Percentiles rank a stretch among this genome's conserved stretches.
phyloP scores from a whole-genome alignment of 2,888 invertebrate genomes.

The Megamerina dolium region DNA sequence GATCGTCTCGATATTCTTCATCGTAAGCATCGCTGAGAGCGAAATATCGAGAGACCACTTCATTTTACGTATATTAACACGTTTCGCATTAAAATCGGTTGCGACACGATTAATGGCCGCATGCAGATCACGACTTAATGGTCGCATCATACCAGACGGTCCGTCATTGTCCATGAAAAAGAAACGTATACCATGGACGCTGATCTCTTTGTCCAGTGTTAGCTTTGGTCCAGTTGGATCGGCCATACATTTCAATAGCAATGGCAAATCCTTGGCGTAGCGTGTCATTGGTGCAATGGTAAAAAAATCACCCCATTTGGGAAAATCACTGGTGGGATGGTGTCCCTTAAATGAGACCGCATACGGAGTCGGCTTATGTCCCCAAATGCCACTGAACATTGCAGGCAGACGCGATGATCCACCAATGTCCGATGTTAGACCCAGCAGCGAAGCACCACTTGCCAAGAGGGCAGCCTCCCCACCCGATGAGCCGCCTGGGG shows the following conservation, averaged over 20 bases:
- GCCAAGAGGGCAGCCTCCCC: conserved; percentile 75
- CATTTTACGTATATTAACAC: conserved; percentile 60
- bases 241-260: conserved; percentile 65
- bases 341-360: conserved; percentile 63
- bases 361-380: conserved; percentile 80
- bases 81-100: conserved; percentile 46
- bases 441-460: conserved; percentile 73
- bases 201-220: conserved; percentile 50
- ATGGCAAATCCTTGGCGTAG: conserved; percentile 75
- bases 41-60: conserved; percentile 61
- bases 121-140: conserved; percentile 44
- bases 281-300: conserved; percentile 81
- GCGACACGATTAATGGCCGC: conserved; percentile 47
- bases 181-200: conserved; percentile 60
- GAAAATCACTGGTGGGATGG: conserved; percentile 58
- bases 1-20: conserved; percentile 60
- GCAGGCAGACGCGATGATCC: conserved; percentile 85
- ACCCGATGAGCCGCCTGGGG: conserved; percentile 86
- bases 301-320: conserved; percentile 63
- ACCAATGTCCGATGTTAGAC: conserved; percentile 83
- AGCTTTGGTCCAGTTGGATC: conserved; percentile 52
- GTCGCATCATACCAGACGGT: conserved; percentile 57
- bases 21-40: conserved; percentile 55
- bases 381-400: conserved; percentile 86
- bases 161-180: conserved; percentile 77